Conservation (phyloP, 2,888 invertebrate species). For the Quadroppia sp. region DNA sequence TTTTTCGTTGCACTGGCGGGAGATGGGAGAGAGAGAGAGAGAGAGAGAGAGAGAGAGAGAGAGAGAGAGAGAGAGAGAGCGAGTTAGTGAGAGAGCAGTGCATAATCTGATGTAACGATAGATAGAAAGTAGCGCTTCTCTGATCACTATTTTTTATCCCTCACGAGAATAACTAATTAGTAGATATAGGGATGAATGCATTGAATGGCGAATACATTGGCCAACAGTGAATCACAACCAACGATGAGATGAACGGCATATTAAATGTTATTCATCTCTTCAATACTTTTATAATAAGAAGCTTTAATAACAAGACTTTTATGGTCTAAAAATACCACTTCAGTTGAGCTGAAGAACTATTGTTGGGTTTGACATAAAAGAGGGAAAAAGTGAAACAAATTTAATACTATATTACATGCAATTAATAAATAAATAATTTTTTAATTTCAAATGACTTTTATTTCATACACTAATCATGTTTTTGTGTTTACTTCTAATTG, state of each 20-base stretch:
- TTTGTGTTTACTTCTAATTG: no score
- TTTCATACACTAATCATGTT: not conserved
- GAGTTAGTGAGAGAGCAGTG: not conserved
- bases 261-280: not conserved
- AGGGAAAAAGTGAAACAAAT: not conserved
- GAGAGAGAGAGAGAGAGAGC: not conserved
- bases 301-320: no score
- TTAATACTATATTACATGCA: not conserved
- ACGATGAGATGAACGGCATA: not conserved
- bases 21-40: not conserved
- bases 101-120: conserved; percentile 12
- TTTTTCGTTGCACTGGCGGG: conserved; percentile 10
- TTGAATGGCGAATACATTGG: not conserved
- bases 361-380: not conserved
- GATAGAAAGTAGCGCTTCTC: conserved; percentile 13
- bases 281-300: not conserved
- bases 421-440: not conserved
- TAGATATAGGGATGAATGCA: conserved; percentile 17
- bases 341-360: not conserved
- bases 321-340: not conserved
- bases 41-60: not conserved
- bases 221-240: not conserved
- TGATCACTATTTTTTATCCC: conserved; percentile 6
- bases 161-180: conserved; percentile 22
- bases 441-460: not conserved